Conservation (phyloP, 2,888 invertebrate species). For the Metellina segmentata region DNA sequence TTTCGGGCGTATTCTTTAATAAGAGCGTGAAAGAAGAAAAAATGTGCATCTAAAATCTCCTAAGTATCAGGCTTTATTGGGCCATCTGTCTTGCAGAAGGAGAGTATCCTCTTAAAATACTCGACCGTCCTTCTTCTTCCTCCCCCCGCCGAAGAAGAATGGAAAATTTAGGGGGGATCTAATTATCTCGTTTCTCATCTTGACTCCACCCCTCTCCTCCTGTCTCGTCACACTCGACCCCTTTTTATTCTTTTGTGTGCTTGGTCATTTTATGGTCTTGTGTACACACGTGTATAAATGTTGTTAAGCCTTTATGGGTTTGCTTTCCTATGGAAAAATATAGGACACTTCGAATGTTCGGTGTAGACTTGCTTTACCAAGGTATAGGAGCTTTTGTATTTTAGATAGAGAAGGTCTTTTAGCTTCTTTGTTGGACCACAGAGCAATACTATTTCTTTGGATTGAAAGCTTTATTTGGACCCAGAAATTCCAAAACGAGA, state of each 20-base stretch:
- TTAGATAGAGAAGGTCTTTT: too few species aligned
- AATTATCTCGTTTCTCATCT: slow-evolving; percentile 52
- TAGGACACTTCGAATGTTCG: too few species aligned
- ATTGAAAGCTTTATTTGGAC: too few species aligned
- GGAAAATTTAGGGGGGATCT: slow-evolving; percentile 15
- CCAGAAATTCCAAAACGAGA: too few species aligned
- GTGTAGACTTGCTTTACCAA: too few species aligned
- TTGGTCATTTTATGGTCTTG: neutral
- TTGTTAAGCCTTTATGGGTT: too few species aligned
- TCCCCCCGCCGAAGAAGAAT: slow-evolving; percentile 3
- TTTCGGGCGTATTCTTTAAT: slow-evolving; percentile 14
- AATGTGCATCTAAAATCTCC: slow-evolving; percentile 57
- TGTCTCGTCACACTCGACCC: neutral
- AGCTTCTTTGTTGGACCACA: too few species aligned
- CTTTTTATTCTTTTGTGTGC: neutral
- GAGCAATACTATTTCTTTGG: too few species aligned
- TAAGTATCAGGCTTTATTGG: slow-evolving; percentile 64
- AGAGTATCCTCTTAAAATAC: slow-evolving; percentile 44
- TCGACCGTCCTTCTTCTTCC: neutral
- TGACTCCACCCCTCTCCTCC: neutral
- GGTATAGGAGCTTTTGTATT: too few species aligned
- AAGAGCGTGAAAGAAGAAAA: slow-evolving; percentile 39
- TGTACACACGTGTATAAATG: too few species aligned
- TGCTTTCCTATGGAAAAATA: too few species aligned
- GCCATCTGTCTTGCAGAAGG: slow-evolving; percentile 53